Conservation (phyloP, 2,888 invertebrate species). For the Morinoia aosen region DNA sequence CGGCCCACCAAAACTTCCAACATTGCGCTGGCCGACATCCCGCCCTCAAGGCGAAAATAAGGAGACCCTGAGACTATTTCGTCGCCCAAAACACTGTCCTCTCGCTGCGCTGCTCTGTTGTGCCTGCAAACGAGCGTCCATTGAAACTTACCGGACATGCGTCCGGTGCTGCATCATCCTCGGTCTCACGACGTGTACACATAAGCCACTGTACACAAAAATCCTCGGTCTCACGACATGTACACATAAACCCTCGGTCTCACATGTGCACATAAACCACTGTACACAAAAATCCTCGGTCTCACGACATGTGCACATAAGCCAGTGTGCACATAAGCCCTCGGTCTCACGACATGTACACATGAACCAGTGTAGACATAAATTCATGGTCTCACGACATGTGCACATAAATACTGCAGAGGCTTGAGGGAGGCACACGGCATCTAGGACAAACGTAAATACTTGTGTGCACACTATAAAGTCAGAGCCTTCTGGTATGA, state of each 20-base stretch:
- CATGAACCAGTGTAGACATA: background rate
- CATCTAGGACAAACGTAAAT: background rate
- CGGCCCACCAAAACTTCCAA: constrained; percentile 50
- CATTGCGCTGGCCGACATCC: constrained; percentile 46
- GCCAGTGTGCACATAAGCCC: too few relatives aligned
- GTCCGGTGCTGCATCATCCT: background rate
- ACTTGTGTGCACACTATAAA: background rate
- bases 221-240: too few relatives aligned
- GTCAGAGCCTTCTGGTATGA: background rate
- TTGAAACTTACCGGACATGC: background rate
- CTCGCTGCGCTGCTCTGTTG: background rate
- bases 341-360: too few relatives aligned
- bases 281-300: too few relatives aligned
- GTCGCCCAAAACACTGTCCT: constrained; percentile 41
- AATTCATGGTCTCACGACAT: background rate
- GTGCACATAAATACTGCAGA: background rate
- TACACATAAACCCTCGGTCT: background rate
- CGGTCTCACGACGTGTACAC: background rate
- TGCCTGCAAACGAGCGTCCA: constrained; percentile 31
- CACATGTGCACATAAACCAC: background rate
- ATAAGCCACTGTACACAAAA: too few relatives aligned
- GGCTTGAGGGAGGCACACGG: background rate
- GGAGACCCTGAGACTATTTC: constrained; percentile 44
- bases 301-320: too few relatives aligned
- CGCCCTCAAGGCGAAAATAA: constrained; percentile 46